Evolutionary conservation across 2,113 vertebrate genomes (phyloP).

Genomic region (Orthonyx spaldingii): DNA sequence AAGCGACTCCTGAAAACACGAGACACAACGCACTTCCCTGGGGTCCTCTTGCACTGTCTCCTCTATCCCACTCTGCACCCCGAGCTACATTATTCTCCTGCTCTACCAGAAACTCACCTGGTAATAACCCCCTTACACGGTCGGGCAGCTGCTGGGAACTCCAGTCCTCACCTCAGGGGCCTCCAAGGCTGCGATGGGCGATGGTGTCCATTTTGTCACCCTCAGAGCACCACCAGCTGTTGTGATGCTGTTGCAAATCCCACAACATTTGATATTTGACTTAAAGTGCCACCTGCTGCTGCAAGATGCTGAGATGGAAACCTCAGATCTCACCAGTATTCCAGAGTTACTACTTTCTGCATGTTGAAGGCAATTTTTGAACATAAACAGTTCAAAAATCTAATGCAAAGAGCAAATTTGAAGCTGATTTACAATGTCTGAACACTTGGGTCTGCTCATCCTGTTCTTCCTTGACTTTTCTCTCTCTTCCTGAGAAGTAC

Average conservation of each 20-base stretch:
- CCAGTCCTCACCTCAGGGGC: neutral
- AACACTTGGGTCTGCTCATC: neutral
- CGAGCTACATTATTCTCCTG: rapidly evolving
- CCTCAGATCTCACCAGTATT: neutral
- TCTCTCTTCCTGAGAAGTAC: neutral
- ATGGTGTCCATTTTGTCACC: neutral
- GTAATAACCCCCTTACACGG: rapidly evolving
- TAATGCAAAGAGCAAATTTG: neutral
- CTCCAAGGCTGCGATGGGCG: neutral
- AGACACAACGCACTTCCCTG: neutral
- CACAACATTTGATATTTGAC: neutral
- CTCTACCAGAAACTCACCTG: neutral
- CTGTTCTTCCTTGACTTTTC: neutral
- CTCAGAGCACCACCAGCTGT: neutral
- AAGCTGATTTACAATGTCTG: neutral
- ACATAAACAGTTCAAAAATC: neutral
- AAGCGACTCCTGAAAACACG: rapidly evolving
- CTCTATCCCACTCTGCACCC: neutral
- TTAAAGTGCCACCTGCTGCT: neutral
- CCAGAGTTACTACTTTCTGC: neutral
- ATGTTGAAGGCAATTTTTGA: neutral
- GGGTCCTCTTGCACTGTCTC: neutral
- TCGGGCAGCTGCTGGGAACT: neutral
- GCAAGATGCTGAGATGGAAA: neutral
- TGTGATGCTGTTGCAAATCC: neutral